Evolutionary conservation across 2,113 vertebrate species (phyloP), one percentile per base, ranked within the genome.

Genomic region (Rhipidura dahli): DNA sequence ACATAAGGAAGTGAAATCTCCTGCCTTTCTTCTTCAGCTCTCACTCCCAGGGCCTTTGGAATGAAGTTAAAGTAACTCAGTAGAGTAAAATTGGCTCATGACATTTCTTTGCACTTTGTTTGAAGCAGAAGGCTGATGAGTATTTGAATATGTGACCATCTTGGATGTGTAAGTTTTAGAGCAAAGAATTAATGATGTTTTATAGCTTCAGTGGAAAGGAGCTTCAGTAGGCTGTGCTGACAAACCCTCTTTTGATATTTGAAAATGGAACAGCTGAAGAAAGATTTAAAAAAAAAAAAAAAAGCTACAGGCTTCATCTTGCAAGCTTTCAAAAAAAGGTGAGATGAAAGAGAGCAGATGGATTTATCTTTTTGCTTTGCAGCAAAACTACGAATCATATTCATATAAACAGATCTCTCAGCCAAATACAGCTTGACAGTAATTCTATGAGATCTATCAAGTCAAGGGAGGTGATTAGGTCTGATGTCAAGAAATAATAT

Each of bases 311-410:
- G 80, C 78, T 96, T 97, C 94, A 96, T 93, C 85, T 85, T 95
- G 51, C 65, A 97, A 91, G 53, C 87, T 98, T 97, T 95, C 92
- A 91, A 90, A 57, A 88, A 97, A 97, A 98, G 91, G 95, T 97
- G 94, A 97, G 93, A 96, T 97, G 96, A 97, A 97, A 98, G 96
- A 97, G 87, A 96, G 93, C 81, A 96, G 97, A 98, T 97, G 94
- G 96, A 95, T 98, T 97, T 97, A 96, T 97, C 90, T 96, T 97
- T 98, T 96, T 95, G 96, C 91, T 97, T 97, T 95, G 95, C 93
- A 96, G 75, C 83, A 95, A 97, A 98, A 97, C 94, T 96, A 96
- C 21, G 21, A 90, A 96, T 97, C 90, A 93, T 91, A 94, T 97
- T 97, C 91, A 63, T 86, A 97, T 95, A 98, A 98, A 98, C 97